Base-by-base conservation (phyloP, 1,140 invertebrate species). In the Fopius arisanus region DNA sequence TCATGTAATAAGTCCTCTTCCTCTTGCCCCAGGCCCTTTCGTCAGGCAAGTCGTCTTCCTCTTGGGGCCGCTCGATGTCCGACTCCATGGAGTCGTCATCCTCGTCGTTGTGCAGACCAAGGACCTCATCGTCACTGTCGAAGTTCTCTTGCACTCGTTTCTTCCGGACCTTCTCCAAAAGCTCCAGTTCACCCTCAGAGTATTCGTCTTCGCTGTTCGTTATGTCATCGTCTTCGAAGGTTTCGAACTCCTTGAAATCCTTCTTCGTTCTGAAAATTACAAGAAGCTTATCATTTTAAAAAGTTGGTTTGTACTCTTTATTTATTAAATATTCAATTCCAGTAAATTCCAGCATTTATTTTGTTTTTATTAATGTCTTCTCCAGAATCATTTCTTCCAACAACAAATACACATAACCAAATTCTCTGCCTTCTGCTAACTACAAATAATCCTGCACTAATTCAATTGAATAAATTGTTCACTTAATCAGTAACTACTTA, bases 21-120 rank as follows among this genome's bases (percentile, higher is more conserved):
- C 93, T 93, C 78, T 92, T 92, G 10, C 96, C 96, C 96, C 96
- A 97, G 19, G 95, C 94, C 88, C 93, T 93, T 10, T 90, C 89
- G 84, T 96, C 91, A 5, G 95, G 95, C 48, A 96, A 85, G 77
- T 90, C 88, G 43, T 83, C 82, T 51, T 89, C 89, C 37, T 74
- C 75, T 82, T 88, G 89, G 33, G 83, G 80, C 51, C 88, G 88
- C 29, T 90, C 89, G 40, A 90, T 88, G 16, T 90, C 89, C n/a
- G 91, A 91, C 3, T 82, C 78, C 31, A 82, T 77, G 31, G 81
- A 75, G 26, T 82, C 78, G 19, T 82, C 79, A 3, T 84, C 79
- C 31, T 76, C 77, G 75, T 82, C 82, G 3, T 84, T 78, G 40
- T 78, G 77, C 75, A 94, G 90, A 10, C 83, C 89, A 78, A 91